Evolutionary conservation across 2,797 vertebrate genomes (phyloP).

Genomic region (Sebastes paucispinis): DNA sequence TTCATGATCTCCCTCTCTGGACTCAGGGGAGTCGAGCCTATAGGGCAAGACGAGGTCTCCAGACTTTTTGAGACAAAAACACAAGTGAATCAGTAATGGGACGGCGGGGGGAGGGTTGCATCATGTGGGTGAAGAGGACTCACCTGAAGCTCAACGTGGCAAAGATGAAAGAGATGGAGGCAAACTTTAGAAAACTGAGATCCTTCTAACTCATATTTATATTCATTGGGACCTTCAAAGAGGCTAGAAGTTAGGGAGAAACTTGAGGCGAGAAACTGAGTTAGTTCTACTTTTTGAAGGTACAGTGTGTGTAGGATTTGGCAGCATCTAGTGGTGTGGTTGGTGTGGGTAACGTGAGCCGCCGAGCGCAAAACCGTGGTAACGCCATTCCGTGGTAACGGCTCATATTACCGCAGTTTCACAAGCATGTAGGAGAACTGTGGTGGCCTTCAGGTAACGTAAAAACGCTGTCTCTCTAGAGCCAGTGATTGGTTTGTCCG

Average conservation of each 20-base stretch:
- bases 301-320: not conserved
- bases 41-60: conserved; percentile 7
- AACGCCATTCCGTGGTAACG: not conserved
- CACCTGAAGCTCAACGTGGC: not conserved
- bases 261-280: not conserved
- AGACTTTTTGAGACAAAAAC: conserved; percentile 35
- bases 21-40: conserved; percentile 20
- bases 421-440: not conserved
- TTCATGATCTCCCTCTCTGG: conserved; percentile 45
- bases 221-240: not conserved
- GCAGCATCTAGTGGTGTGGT: not conserved
- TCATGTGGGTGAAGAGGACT: not conserved
- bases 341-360: not conserved
- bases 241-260: not conserved
- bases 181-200: not conserved
- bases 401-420: too few relatives aligned
- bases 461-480: too few relatives aligned
- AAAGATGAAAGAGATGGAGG: conserved; percentile 28
- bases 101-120: not conserved
- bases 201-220: not conserved
- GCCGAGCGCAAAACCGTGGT: not conserved
- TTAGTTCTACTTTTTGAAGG: not conserved
- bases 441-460: too few relatives aligned
- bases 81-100: conserved; percentile 26
- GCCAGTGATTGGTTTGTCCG: too few relatives aligned